Base-by-base conservation (phyloP, 2,797 vertebrate genomes). In the Sphaeramia orbicularis region DNA sequence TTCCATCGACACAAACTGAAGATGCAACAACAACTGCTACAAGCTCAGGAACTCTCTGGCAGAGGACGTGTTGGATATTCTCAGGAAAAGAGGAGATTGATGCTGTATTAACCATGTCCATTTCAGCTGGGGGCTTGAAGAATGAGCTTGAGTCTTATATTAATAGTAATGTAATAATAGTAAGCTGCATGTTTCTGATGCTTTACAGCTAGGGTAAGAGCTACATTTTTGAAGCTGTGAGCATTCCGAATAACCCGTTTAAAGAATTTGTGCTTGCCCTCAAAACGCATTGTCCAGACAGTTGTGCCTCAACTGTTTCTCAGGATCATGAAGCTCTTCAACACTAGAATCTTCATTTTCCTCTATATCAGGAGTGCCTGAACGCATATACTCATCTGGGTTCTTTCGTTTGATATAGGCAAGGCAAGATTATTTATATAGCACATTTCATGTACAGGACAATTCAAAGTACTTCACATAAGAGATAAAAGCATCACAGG, bases 41-140 rank as follows among this genome's bases (percentile, higher is more conserved):
- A 27, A 55, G 64, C 40, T 76, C 36, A 15, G 63, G 48, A 49
- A 62, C 7, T 58, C 37, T 70, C 41, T 76, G 60, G 10, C 2
- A 11, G 42, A 84, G 52, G 38, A 67, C 5, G 0, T 62, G 24
- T 19, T 81, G 73, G 24, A 84, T 35, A 70, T 82, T 80, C 16
- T 77, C 69, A 55, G 78, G 60, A 2, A 24, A 82, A 78, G 68
- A 82, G 38, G 71, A 32, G 19, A 89, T 10, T 1, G 7, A 48
- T 37, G 11, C 47, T 60, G 54, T 52, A 14, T 53, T 77, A 2
- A 84, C 74, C 49, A 50, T 80, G 15, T 65, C 55, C 48, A 83
- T 69, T 69, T 85, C 71, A 74, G 78, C 4, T 49, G 57, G 14
- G 0, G 64, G 74, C 13, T 58, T 84, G 27, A 84, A 78, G 74